These are phyloP conservation scores for Antheraea mylitta DNA, from an alignment of 1,140 invertebrate genomes.

Conservation along the genomic window DNA sequence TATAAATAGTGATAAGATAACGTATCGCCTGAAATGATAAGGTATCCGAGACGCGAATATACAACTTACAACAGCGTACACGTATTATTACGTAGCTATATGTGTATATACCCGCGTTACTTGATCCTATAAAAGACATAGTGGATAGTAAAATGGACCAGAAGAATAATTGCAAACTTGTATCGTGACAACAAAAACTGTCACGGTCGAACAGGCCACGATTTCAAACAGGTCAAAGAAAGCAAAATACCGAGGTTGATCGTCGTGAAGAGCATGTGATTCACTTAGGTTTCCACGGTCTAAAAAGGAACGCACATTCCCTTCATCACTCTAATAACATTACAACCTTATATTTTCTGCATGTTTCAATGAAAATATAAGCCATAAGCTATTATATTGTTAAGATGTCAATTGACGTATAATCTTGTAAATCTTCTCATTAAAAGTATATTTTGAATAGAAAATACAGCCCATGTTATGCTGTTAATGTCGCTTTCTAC, in stretches of 20 bases:
- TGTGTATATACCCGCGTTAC: background rate
- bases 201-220: constrained; percentile 33
- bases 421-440: no score
- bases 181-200: constrained; percentile 21
- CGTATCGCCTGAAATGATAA: constrained; percentile 18
- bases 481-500: no score
- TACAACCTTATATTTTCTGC: background rate
- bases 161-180: background rate
- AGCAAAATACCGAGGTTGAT: constrained; percentile 29
- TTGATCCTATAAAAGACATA: background rate
- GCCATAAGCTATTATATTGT: no score
- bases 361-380: no score
- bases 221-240: constrained; percentile 58
- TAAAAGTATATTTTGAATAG: no score
- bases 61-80: constrained; percentile 11
- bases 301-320: background rate
- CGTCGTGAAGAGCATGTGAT: constrained; percentile 30
- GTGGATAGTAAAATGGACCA: background rate
- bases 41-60: constrained; percentile 22
- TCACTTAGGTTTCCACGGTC: constrained; percentile 9
- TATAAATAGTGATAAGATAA: constrained; percentile 31
- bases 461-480: no score
- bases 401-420: no score
- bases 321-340: background rate
- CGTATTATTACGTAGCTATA: background rate